A percentile compares a stretch with the other conserved stretches of the same genome.
phyloP scores from a whole-genome alignment of 2,797 vertebrate genomes.

The Etheostoma perlongum region DNA sequence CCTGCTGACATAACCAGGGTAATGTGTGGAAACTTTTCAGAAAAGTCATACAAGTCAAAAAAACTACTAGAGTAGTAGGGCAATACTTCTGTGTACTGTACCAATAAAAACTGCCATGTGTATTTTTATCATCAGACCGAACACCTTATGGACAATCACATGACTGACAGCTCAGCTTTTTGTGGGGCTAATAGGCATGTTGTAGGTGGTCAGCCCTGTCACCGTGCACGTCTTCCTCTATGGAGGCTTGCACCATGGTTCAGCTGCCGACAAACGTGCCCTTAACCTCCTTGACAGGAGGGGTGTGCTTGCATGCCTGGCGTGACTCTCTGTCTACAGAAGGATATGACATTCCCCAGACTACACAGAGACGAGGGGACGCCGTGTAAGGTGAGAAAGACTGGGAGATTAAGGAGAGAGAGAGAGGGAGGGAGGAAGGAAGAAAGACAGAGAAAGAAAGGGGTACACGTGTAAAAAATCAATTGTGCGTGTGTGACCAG shows the following conservation, averaged over 20 bases:
- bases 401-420: background rate
- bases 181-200: slow-evolving; percentile 50
- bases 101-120: slow-evolving; percentile 6
- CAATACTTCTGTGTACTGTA: background rate
- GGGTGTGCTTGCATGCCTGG: slow-evolving; percentile 33
- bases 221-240: slow-evolving; percentile 47
- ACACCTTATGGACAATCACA: background rate
- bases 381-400: slow-evolving; percentile 22
- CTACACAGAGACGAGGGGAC: slow-evolving; percentile 25
- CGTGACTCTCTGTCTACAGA: slow-evolving; percentile 54
- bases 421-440: too few relatives aligned
- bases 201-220: slow-evolving; percentile 57
- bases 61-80: background rate
- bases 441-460: too few relatives aligned
- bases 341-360: slow-evolving; percentile 48
- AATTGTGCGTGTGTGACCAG: slow-evolving; percentile 26
- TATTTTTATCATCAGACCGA: slow-evolving; percentile 50
- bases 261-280: slow-evolving; percentile 64
- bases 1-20: slow-evolving; percentile 1
- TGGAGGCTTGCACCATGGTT: slow-evolving; percentile 40
- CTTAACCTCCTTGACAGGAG: slow-evolving; percentile 74
- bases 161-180: slow-evolving; percentile 65
- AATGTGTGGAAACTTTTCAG: slow-evolving; percentile 13
- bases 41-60: slow-evolving; percentile 11
- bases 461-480: slow-evolving; percentile 16